Evolutionary conservation across 37 sponge, comb jelly and placozoan genomes (phyloP).

Genomic region (Dysidea cf. avara): DNA sequence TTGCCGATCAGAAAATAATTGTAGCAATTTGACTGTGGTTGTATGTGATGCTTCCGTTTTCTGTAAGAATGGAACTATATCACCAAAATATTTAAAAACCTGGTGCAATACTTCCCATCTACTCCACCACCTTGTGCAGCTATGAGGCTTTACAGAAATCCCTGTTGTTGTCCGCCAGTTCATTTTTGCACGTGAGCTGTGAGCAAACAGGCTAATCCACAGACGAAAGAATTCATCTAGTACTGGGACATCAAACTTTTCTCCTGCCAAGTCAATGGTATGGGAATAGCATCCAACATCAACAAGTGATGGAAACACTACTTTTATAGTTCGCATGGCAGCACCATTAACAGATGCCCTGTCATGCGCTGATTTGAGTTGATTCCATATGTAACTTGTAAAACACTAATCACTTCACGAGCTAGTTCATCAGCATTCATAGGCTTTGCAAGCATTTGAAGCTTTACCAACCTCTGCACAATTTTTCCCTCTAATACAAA

Average conservation of each 20-base stretch:
- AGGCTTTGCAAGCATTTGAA: conserved; percentile 12
- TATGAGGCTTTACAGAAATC: background rate
- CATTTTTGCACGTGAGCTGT: conserved; percentile 10
- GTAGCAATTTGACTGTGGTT: conserved; percentile 5
- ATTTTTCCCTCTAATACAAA: conserved; percentile 5
- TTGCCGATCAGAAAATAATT: conserved; percentile 9
- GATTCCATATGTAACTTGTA: conserved; percentile 8
- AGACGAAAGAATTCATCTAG: conserved; percentile 4
- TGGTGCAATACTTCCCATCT: conserved; percentile 7
- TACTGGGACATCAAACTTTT: conserved; percentile 3
- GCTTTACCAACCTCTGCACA: background rate
- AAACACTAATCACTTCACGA: conserved; percentile 14
- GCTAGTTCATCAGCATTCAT: conserved; percentile 29
- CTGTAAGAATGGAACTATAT: conserved; percentile 15
- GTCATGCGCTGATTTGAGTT: conserved; percentile 6
- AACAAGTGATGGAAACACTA: conserved; percentile 6
- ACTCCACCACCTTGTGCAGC: conserved; percentile 21
- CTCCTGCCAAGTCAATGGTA: conserved; percentile 8
- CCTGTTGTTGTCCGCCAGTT: conserved; percentile 1
- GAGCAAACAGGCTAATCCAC: conserved; percentile 21
- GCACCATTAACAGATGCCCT: conserved; percentile 23
- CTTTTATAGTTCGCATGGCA: conserved; percentile 19
- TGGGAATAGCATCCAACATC: conserved; percentile 21
- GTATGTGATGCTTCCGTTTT: background rate
- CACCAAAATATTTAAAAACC: conserved; percentile 11